Base-by-base conservation (phyloP, 2,113 vertebrate genomes). In the Rhegmatorhina hoffmannsi region DNA sequence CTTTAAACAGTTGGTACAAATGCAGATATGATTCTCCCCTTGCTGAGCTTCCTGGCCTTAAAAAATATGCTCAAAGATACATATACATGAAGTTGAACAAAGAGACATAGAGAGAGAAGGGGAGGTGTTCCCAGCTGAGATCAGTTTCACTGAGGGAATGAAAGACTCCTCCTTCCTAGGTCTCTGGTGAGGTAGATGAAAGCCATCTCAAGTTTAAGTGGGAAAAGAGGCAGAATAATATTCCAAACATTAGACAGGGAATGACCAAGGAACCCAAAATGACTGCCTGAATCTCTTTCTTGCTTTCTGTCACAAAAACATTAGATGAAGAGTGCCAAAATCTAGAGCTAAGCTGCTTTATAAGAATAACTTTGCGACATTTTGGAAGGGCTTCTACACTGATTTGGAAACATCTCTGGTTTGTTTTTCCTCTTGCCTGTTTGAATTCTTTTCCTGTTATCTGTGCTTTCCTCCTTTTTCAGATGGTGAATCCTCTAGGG, bases 351-450 rank as follows among this genome's bases (percentile, higher is more conserved):
- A 79, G 40, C 46, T 90, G 31, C 36, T 87, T 80, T 91, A 70
- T 47, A 72, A 95, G 53, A 93, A 78, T 56, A 89, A 83, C 34
- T 88, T 49, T 6, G 25, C 46, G 70, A 80, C 55, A 84, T 81
- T 96, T 92, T 86, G 76, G 70, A 85, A 92, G n/a, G 40, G 64
- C 47, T 95, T 91, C 70, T 72, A 78, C 24, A 49, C 11, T 72
- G 43, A 76, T 84, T 49, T 86, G 52, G 58, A 36, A 95, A 86
- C 24, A 40, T 38, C 40, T 92, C 56, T 64, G 67, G 47, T 56
- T 78, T 62, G 36, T 38, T 79, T 91, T 69, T 25, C 70, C 44
- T 50, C 38, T 58, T 10, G 36, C 19, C 4, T 63, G 28, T 49
- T 84, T 75, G 47, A 89, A 23, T 52, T 89, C 10, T 67, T 68